Evolutionary conservation across 2,113 vertebrate genomes (phyloP).

Genomic region (Gila orcuttii): DNA sequence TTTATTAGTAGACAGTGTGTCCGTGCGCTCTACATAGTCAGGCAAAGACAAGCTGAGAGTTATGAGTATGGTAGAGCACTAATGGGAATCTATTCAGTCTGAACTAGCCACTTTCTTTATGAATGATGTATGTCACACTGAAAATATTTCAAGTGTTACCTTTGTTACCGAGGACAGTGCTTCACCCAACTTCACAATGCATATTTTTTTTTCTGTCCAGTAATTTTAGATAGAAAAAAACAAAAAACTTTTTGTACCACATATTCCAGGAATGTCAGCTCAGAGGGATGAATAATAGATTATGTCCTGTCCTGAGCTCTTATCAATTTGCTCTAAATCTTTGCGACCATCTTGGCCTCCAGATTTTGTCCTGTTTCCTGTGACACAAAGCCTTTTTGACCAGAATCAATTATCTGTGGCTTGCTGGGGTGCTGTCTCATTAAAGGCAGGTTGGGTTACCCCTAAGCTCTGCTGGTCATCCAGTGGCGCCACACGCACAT

Average conservation of each 20-base stretch:
- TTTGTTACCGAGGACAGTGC: slow-evolving; percentile 28
- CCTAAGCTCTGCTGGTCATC: slow-evolving; percentile 66
- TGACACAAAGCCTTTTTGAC: slow-evolving; percentile 67
- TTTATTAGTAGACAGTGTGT: slow-evolving; percentile 65
- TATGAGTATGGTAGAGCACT: slow-evolving; percentile 39
- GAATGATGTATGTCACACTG: slow-evolving; percentile 27
- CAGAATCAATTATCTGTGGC: slow-evolving; percentile 68
- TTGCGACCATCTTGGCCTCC: slow-evolving; percentile 36
- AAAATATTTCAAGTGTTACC: slow-evolving; percentile 23
- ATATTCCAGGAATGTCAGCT: slow-evolving; percentile 58
- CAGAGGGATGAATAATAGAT: slow-evolving; percentile 57
- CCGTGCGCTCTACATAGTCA: slow-evolving; percentile 48
- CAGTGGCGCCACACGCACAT: slow-evolving; percentile 76
- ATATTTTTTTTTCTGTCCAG: slow-evolving; percentile 18
- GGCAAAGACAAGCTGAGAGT: slow-evolving; percentile 57
- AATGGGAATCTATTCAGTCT: slow-evolving; percentile 45
- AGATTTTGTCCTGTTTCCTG: slow-evolving; percentile 58
- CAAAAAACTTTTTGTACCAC: slow-evolving; percentile 20
- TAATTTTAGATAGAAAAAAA: slow-evolving; percentile 44
- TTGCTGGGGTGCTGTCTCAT: slow-evolving; percentile 60
- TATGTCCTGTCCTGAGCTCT: slow-evolving; percentile 50
- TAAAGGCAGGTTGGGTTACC: slow-evolving; percentile 69
- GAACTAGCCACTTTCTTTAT: slow-evolving; percentile 11
- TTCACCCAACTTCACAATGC: slow-evolving; percentile 18
- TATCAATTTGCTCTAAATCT: slow-evolving; percentile 52